Evolutionary conservation across 30 jellyfish, hydroid and myxozoan species (phyloP).

Genomic region (Pseudorhiza aurosa): DNA sequence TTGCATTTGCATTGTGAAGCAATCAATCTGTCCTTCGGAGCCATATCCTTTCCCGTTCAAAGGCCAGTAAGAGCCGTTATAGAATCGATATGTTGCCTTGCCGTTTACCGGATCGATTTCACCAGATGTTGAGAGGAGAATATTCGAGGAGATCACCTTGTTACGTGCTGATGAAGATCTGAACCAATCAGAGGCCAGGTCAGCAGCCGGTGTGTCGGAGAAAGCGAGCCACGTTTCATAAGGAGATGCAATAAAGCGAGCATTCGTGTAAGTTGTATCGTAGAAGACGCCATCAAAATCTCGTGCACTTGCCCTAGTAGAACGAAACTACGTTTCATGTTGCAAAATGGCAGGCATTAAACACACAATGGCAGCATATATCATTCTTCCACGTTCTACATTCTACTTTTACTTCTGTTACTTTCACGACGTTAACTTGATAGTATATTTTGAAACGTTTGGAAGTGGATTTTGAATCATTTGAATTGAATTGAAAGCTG

Average conservation of each 20-base stretch:
- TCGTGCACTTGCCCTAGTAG: constrained; percentile 61
- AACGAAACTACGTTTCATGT: too few species aligned
- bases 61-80: constrained; percentile 72
- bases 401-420: too few species aligned
- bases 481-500: too few species aligned
- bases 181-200: constrained; percentile 81
- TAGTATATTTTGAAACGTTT: too few species aligned
- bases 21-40: constrained; percentile 74
- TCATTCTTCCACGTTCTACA: too few species aligned
- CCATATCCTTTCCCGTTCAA: constrained; percentile 80
- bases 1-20: constrained; percentile 53
- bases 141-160: constrained; percentile 23
- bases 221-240: constrained; percentile 89
- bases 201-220: constrained; percentile 67
- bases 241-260: constrained; percentile 69
- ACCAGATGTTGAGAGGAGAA: constrained; percentile 58
- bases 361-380: too few species aligned
- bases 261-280: constrained; percentile 51
- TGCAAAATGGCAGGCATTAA: too few species aligned
- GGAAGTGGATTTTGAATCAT: too few species aligned
- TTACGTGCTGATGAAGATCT: constrained; percentile 65
- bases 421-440: too few species aligned
- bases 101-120: constrained; percentile 72
- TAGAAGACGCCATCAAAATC: constrained; percentile 76
- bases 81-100: constrained; percentile 53